Conservation (phyloP, 64 coral and sea anemone species). For the Actinia equina region DNA sequence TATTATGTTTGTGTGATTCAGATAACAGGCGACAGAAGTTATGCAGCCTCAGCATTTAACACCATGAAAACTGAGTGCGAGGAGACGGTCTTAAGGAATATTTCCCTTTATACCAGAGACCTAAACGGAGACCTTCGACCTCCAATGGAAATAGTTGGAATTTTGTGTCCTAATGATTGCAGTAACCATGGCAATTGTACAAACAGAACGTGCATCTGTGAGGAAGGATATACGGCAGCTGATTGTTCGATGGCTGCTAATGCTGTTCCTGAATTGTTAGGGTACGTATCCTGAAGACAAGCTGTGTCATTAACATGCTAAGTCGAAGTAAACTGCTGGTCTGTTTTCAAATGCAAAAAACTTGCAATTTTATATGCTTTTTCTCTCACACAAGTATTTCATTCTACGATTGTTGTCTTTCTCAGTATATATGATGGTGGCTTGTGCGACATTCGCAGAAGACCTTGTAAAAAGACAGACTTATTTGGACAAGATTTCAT, state of each 20-base stretch:
- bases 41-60: too few species aligned
- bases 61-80: constrained; percentile 44
- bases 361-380: neutral
- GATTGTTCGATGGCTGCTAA: constrained; percentile 39
- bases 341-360: too few species aligned
- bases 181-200: constrained; percentile 35
- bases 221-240: constrained; percentile 36
- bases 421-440: constrained; percentile 22
- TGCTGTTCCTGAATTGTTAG: neutral
- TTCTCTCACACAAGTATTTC: too few species aligned
- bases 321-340: too few species aligned
- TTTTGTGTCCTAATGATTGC: constrained; percentile 55
- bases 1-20: too few species aligned
- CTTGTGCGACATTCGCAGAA: constrained; percentile 22
- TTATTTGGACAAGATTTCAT: constrained; percentile 18
- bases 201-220: constrained; percentile 44
- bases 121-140: constrained; percentile 39
- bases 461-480: constrained; percentile 8
- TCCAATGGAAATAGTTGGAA: constrained; percentile 26
- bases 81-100: constrained; percentile 33
- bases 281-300: constrained; percentile 30
- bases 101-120: constrained; percentile 35
- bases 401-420: too few species aligned
- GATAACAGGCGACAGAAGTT: too few species aligned
- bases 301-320: too few species aligned